Conservation (phyloP, 2,113 vertebrate genomes). For the Triplophysa tibetana region DNA sequence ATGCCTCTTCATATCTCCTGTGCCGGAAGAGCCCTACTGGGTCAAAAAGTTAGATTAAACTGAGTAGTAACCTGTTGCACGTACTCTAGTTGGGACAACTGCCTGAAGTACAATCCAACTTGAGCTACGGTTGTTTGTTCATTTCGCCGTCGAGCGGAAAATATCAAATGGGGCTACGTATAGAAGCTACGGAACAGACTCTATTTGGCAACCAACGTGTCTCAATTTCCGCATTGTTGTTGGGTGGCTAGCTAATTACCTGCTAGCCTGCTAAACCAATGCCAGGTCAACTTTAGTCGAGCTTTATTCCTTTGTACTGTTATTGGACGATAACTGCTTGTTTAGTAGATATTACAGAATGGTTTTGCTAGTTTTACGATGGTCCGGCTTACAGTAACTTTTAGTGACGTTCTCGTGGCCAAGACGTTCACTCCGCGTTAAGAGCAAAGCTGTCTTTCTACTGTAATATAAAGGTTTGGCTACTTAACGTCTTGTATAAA, state of each 20-base stretch:
- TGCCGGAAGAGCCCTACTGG: constrained; percentile 13
- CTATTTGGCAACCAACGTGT: constrained; percentile 35
- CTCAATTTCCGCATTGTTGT: constrained; percentile 54
- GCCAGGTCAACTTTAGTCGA: constrained; percentile 9
- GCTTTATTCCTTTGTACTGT: neutral
- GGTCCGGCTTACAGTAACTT: neutral
- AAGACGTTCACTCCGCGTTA: neutral
- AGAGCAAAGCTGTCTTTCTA: neutral
- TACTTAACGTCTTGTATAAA: neutral
- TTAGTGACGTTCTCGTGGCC: neutral
- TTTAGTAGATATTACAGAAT: neutral
- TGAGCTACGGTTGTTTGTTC: neutral
- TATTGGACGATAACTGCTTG: neutral
- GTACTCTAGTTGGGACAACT: neutral
- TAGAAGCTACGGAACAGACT: neutral
- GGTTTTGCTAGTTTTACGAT: neutral
- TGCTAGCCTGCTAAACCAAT: constrained; percentile 21
- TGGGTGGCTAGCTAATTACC: constrained; percentile 31
- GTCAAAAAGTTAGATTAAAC: constrained; percentile 36
- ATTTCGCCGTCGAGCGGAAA: neutral
- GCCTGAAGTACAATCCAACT: neutral
- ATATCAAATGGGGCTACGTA: neutral
- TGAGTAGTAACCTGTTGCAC: constrained; percentile 41
- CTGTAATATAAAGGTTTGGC: neutral
- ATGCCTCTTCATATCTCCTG: constrained; percentile 6